Evolutionary conservation across 2,888 invertebrate genomes (phyloP).

Genomic region (Leucophenga montana): DNA sequence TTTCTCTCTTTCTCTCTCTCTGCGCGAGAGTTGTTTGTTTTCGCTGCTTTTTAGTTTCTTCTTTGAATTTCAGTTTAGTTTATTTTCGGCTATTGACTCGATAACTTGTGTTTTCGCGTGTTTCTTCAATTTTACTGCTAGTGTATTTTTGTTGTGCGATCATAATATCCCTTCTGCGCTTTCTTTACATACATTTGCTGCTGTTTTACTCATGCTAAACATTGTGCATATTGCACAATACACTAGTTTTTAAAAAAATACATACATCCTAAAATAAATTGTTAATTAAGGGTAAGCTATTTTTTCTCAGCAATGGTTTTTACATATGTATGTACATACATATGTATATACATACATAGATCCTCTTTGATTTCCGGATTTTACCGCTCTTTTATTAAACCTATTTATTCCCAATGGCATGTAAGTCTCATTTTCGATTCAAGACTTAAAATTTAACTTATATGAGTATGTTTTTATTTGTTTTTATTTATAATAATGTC

Average conservation of each 20-base stretch:
- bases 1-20: background rate
- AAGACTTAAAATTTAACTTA: too few species aligned
- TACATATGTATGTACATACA: background rate
- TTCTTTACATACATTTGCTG: constrained; percentile 36
- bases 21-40: background rate
- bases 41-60: constrained; percentile 15
- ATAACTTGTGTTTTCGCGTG: constrained; percentile 44
- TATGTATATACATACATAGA: too few species aligned
- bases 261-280: constrained; percentile 39
- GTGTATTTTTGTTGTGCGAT: constrained; percentile 43
- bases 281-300: constrained; percentile 28
- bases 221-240: constrained; percentile 35
- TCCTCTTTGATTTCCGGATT: too few species aligned
- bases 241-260: background rate
- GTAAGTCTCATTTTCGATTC: too few species aligned
- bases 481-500: background rate
- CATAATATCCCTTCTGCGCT: constrained; percentile 25
- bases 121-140: constrained; percentile 39
- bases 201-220: constrained; percentile 33
- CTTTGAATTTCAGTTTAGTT: constrained; percentile 40
- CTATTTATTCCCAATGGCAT: too few species aligned
- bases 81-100: constrained; percentile 50
- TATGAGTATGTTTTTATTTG: background rate
- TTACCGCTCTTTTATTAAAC: too few species aligned
- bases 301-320: constrained; percentile 41